Evolutionary conservation across 2,888 invertebrate species (phyloP).

Genomic region (Amphipyra tragopoginis): DNA sequence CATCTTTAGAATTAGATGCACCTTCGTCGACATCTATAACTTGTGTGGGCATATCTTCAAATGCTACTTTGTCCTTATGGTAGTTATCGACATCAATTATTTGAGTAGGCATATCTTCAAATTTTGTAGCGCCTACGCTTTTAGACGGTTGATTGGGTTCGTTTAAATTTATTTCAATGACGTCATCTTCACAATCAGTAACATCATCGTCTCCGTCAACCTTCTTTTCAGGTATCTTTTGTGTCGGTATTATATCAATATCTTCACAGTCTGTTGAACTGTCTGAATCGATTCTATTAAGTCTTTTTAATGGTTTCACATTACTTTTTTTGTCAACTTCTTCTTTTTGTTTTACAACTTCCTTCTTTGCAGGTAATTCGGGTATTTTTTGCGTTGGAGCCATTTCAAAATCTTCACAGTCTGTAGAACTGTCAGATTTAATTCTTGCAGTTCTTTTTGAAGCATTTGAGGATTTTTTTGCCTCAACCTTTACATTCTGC

Average conservation of each 20-base stretch:
- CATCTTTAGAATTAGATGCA: slow-evolving; percentile 26
- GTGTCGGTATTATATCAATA: slow-evolving; percentile 58
- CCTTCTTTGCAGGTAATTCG: slow-evolving; percentile 17
- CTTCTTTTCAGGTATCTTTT: slow-evolving; percentile 52
- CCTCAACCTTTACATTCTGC: slow-evolving; percentile 5
- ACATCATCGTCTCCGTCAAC: slow-evolving; percentile 63
- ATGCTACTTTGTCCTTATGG: slow-evolving; percentile 33
- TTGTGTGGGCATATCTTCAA: slow-evolving; percentile 75
- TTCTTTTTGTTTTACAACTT: not conserved
- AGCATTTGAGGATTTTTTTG: not conserved
- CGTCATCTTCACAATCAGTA: slow-evolving; percentile 73
- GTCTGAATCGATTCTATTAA: slow-evolving; percentile 59
- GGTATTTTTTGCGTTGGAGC: slow-evolving; percentile 67
- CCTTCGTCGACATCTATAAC: slow-evolving; percentile 57
- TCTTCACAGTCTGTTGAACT: slow-evolving; percentile 67
- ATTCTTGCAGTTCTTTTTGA: slow-evolving; percentile 44
- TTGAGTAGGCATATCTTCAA: slow-evolving; percentile 67
- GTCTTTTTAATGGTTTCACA: slow-evolving; percentile 41
- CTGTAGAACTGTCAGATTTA: slow-evolving; percentile 69
- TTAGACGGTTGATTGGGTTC: slow-evolving; percentile 21
- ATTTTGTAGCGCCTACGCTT: slow-evolving; percentile 10
- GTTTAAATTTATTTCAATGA: slow-evolving; percentile 49
- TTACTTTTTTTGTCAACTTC: slow-evolving; percentile 1
- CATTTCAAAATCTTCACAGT: slow-evolving; percentile 73
- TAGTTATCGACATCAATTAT: slow-evolving; percentile 50